These are phyloP conservation scores for Thripadectes ignobilis DNA, from an alignment of 2,797 vertebrate genomes.

Conservation along the genomic window DNA sequence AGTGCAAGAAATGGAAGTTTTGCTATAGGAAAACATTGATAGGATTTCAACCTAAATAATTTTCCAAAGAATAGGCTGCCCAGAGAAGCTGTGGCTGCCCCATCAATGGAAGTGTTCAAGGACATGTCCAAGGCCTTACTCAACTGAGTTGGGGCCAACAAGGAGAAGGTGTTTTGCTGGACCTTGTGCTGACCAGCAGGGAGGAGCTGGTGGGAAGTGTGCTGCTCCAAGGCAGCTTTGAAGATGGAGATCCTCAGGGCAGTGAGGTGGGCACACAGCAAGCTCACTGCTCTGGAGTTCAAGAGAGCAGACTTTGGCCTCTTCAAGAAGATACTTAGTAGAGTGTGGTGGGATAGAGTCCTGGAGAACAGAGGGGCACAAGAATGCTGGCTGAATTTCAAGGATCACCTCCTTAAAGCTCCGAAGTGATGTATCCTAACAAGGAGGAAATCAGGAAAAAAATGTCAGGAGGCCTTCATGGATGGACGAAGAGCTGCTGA, in stretches of 20 bases:
- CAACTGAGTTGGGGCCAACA: not conserved
- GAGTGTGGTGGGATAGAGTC: not conserved
- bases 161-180: not conserved
- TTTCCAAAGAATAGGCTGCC: not conserved
- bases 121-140: not conserved
- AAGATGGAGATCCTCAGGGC: not conserved
- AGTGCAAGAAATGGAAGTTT: not conserved
- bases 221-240: not conserved
- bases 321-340: fast-evolving
- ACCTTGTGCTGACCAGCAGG: not conserved
- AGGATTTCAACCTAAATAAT: not conserved
- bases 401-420: not conserved
- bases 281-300: not conserved
- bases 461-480: not conserved
- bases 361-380: not conserved
- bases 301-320: not conserved
- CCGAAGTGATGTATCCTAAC: not conserved
- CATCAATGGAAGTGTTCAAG: not conserved
- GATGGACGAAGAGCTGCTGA: not conserved
- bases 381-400: not conserved
- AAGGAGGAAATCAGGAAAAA: not conserved
- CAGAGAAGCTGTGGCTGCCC: not conserved
- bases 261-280: too few relatives aligned
- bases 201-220: not conserved
- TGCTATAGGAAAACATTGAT: fast-evolving